Evolutionary conservation across 1,140 invertebrate species (phyloP).

Genomic region (Teleogryllus occipitalis): DNA sequence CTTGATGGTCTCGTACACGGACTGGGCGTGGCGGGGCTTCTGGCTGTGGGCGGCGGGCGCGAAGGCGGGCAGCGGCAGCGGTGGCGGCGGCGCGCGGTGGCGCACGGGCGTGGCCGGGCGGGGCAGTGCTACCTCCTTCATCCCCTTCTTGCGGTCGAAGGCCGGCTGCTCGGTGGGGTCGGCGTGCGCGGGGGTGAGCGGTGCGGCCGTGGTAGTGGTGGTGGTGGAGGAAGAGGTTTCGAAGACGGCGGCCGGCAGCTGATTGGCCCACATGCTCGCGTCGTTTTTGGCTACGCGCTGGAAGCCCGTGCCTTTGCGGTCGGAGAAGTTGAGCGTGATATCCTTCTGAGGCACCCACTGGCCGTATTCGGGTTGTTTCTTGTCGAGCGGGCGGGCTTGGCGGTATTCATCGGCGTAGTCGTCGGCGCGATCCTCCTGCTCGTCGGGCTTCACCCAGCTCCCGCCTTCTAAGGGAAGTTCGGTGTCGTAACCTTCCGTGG

Average conservation of each 20-base stretch:
- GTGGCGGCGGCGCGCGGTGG: conserved; percentile 36
- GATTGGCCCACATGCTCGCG: not conserved
- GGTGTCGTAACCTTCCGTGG: not conserved
- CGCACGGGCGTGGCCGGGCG: conserved; percentile 43
- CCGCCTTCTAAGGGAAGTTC: conserved; percentile 5
- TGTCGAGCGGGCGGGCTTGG: not conserved
- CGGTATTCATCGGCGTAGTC: not conserved
- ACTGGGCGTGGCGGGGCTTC: conserved; percentile 31
- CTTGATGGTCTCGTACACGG: conserved; percentile 47
- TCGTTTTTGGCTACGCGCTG: not conserved
- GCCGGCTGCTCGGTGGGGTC: conserved; percentile 26
- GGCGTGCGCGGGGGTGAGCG: conserved; percentile 23
- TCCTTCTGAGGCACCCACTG: conserved; percentile 12
- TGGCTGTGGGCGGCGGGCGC: conserved; percentile 33
- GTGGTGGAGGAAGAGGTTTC: conserved; percentile 26
- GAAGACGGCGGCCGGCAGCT: conserved; percentile 19
- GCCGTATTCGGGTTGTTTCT: conserved; percentile 20
- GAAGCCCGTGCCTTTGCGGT: conserved; percentile 9
- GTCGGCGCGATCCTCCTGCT: not conserved
- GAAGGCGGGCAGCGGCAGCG: conserved; percentile 31
- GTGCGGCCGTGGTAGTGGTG: conserved; percentile 24
- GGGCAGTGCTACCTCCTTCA: conserved; percentile 51
- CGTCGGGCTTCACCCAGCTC: not conserved
- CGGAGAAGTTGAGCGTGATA: conserved; percentile 7
- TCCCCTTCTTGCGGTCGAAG: conserved; percentile 34